These are phyloP conservation scores for Pangasius macronema DNA, from an alignment of 2,797 vertebrate genomes.

Conservation along the genomic window DNA sequence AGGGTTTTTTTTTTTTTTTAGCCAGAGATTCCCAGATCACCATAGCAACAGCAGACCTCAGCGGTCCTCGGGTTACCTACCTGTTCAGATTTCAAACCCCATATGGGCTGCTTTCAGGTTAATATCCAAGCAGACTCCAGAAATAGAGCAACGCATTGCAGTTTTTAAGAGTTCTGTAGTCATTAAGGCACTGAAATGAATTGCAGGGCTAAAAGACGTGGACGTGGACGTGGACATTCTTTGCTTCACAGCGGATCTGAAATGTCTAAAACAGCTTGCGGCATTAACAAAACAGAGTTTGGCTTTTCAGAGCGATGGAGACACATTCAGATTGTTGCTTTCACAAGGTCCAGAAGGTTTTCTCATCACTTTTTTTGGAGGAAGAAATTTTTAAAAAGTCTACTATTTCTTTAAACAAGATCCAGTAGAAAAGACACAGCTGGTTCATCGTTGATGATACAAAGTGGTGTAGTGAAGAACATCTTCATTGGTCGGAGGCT, in stretches of 20 bases:
- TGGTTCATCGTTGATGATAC: slow-evolving; percentile 54
- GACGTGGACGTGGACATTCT: background rate
- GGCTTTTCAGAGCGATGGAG: background rate
- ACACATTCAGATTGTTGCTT: slow-evolving; percentile 20
- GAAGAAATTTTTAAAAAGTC: background rate
- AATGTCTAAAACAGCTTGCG: slow-evolving; percentile 1
- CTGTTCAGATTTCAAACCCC: slow-evolving; percentile 7
- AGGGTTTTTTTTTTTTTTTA: background rate
- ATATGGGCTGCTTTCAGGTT: background rate
- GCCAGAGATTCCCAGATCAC: slow-evolving; percentile 35
- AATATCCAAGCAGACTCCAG: slow-evolving; percentile 19
- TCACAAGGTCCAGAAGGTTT: slow-evolving; percentile 10
- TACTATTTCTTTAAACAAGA: background rate
- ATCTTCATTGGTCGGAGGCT: slow-evolving; percentile 65
- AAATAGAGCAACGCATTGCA: slow-evolving; percentile 41
- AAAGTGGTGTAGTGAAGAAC: slow-evolving; percentile 53
- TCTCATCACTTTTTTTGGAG: background rate
- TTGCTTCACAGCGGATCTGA: background rate
- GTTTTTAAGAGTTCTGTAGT: slow-evolving; percentile 16
- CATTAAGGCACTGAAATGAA: slow-evolving; percentile 88
- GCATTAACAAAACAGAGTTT: background rate
- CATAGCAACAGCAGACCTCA: slow-evolving; percentile 38
- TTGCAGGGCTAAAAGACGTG: slow-evolving; percentile 43
- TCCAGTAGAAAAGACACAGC: slow-evolving; percentile 16
- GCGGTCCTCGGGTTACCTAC: background rate